Percentiles rank a stretch among this genome's conserved stretches.
Evolutionary conservation across 2,797 vertebrate genomes (phyloP).

Genomic region (Cichlasoma orientale): DNA sequence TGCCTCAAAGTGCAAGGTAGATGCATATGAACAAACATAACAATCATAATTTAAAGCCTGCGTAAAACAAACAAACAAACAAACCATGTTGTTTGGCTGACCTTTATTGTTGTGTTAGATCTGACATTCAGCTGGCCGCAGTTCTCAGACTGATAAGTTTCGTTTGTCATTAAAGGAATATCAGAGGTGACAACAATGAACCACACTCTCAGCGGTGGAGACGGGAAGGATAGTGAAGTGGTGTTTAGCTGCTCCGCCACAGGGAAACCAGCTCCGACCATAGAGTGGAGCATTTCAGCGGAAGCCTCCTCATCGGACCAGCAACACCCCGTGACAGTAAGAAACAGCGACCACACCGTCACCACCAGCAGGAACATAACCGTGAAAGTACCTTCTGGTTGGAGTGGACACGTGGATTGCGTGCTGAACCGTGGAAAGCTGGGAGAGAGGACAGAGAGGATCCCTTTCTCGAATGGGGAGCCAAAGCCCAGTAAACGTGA

Average conservation of each 20-base stretch:
- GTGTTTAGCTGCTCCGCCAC: constrained; percentile 75
- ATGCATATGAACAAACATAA: not conserved
- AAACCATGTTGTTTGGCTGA: not conserved
- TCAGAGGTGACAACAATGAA: constrained; percentile 40
- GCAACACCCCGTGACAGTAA: fast-evolving
- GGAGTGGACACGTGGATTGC: constrained; percentile 59
- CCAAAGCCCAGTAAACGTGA: fast-evolving
- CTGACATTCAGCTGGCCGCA: not conserved
- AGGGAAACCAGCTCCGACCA: constrained; percentile 73
- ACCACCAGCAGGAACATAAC: constrained; percentile 66
- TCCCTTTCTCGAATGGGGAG: fast-evolving
- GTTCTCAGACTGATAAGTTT: not conserved
- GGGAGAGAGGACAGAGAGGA: constrained; percentile 18
- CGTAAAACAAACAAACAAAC: not conserved
- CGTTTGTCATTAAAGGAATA: constrained; percentile 62
- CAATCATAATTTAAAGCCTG: fast-evolving
- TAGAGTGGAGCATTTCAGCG: constrained; percentile 53
- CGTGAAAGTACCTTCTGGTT: constrained; percentile 11
- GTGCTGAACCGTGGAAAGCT: constrained; percentile 42
- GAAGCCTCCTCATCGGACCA: fast-evolving
- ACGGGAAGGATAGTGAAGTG: fast-evolving
- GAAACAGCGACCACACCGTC: constrained; percentile 51
- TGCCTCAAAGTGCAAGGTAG: constrained; percentile 76
- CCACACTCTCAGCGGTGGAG: fast-evolving
- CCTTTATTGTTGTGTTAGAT: not conserved